These are phyloP conservation scores for Ruditapes philippinarum DNA, from an alignment of 1,140 invertebrate genomes.

Conservation along the genomic window DNA sequence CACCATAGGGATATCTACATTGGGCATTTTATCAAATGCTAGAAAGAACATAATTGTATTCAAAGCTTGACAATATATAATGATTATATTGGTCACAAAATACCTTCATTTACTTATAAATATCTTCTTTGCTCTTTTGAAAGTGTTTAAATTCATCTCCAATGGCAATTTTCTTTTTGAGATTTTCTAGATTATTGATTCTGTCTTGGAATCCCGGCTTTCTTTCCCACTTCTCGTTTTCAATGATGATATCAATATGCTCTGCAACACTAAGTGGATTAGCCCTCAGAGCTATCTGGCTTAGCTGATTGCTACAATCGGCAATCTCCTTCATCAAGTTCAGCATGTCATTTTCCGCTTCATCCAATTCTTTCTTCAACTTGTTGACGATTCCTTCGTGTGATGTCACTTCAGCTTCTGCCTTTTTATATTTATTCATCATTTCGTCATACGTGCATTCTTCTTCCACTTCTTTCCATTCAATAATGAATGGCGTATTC, in stretches of 20 bases:
- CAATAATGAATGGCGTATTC: slow-evolving; percentile 42
- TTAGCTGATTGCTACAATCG: slow-evolving; percentile 9
- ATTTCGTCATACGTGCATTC: slow-evolving; percentile 4
- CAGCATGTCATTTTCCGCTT: background rate
- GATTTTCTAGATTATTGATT: background rate
- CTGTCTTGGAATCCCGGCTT: background rate
- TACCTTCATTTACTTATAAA: background rate
- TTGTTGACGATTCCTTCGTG: background rate
- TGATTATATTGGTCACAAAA: no score
- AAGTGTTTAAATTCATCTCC: background rate
- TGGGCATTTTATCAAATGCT: no score
- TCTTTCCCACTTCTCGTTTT: slow-evolving; percentile 28
- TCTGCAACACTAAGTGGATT: background rate
- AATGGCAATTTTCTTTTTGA: background rate
- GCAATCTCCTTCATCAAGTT: background rate
- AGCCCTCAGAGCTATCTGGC: background rate
- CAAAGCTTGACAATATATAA: no score
- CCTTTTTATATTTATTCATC: slow-evolving; percentile 9
- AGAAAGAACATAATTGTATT: no score
- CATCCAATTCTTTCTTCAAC: slow-evolving; percentile 5
- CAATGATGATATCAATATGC: slow-evolving; percentile 40
- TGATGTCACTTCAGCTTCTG: background rate
- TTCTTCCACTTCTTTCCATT: background rate
- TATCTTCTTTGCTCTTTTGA: background rate
- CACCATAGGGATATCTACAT: no score